phyloP scores from a whole-genome alignment of 2,888 invertebrate genomes.

The Pollenia labialis region DNA sequence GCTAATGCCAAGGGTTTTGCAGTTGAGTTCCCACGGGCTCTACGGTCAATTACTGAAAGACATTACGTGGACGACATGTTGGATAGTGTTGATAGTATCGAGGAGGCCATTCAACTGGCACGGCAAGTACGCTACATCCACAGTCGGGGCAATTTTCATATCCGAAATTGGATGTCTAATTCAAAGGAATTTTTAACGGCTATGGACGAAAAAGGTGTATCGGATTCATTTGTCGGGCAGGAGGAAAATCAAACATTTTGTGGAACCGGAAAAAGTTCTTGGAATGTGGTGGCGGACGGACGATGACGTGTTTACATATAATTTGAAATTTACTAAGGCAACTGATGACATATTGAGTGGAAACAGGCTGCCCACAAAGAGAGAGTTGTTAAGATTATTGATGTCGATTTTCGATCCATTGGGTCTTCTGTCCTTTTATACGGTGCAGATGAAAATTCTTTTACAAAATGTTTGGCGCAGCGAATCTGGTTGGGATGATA shows the following conservation, averaged over 20 bases:
- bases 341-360: conserved; percentile 1
- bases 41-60: too few relatives aligned
- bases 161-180: conserved; percentile 72
- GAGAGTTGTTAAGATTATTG: neutral
- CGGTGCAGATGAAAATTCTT: conserved; percentile 4
- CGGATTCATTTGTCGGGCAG: neutral
- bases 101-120: conserved; percentile 66
- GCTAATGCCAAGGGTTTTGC: too few relatives aligned
- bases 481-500: neutral
- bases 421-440: neutral
- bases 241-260: neutral
- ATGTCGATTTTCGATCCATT: neutral
- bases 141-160: conserved; percentile 64
- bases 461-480: conserved; percentile 7
- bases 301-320: neutral
- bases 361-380: neutral
- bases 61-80: conserved; percentile 57
- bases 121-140: conserved; percentile 47
- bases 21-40: too few relatives aligned
- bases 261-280: neutral
- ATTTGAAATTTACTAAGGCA: conserved; percentile 3
- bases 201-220: neutral
- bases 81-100: conserved; percentile 73
- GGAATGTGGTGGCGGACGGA: neutral
- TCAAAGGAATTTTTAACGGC: conserved; percentile 8